Conservation (phyloP, 2,888 invertebrate genomes). For the Dasysyrphus albostriatus region DNA sequence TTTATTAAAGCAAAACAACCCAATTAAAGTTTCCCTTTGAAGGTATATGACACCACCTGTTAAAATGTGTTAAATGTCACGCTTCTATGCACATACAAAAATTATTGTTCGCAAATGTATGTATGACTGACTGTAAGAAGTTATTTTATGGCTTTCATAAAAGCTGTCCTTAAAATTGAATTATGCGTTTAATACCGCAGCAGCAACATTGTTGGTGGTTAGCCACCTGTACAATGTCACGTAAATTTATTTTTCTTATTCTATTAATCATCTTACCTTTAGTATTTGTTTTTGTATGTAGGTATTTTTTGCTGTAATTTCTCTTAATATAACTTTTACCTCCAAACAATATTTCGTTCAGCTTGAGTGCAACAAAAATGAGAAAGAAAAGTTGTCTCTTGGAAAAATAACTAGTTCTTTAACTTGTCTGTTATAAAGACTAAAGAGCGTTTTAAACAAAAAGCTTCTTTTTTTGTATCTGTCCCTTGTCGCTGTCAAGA, state of each 20-base stretch:
- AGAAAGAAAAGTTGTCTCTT: slow-evolving; percentile 23
- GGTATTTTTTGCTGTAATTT: not conserved
- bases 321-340: slow-evolving; percentile 2
- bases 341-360: not conserved
- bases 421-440: not conserved
- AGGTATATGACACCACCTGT: not conserved
- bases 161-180: slow-evolving; percentile 9
- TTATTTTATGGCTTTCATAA: slow-evolving; percentile 18
- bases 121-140: not conserved
- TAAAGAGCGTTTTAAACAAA: not conserved
- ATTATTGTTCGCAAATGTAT: not conserved
- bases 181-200: slow-evolving; percentile 19
- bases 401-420: slow-evolving; percentile 3
- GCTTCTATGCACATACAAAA: slow-evolving; percentile 10
- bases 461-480: not conserved
- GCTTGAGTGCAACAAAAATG: slow-evolving; percentile 22
- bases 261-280: slow-evolving; percentile 10
- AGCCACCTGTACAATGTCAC: slow-evolving; percentile 32
- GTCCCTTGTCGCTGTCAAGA: slow-evolving; percentile 4
- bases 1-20: not conserved
- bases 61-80: slow-evolving; percentile 24
- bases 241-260: slow-evolving; percentile 9
- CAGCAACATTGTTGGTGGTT: not conserved
- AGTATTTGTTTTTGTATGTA: not conserved
- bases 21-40: not conserved